A percentile compares a stretch with the other conserved stretches of the same genome.
phyloP scores from a whole-genome alignment of 2,113 vertebrate genomes.

The Cyprinodon variegatus region DNA sequence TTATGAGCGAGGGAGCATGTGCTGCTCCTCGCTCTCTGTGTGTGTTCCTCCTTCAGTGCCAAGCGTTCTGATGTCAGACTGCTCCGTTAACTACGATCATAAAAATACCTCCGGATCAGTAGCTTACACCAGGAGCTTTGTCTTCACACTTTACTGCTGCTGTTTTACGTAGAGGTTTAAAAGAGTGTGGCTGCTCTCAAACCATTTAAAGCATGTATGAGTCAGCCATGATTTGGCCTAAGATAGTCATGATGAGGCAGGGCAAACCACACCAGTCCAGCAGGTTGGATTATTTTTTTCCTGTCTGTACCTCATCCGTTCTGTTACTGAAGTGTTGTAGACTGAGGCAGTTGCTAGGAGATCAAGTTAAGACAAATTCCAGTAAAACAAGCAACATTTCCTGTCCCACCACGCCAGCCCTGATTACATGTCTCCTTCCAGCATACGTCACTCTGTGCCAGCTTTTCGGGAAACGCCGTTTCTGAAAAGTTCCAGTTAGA shows the following conservation, averaged over 20 bases:
- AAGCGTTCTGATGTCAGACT: slow-evolving; percentile 44
- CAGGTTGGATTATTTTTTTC: slow-evolving; percentile 18
- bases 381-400: neutral
- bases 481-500: too few relatives aligned
- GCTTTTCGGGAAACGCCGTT: too few relatives aligned
- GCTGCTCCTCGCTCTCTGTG: neutral
- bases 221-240: slow-evolving; percentile 43
- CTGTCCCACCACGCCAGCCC: too few relatives aligned
- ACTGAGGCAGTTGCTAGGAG: neutral
- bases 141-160: slow-evolving; percentile 31
- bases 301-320: slow-evolving; percentile 21
- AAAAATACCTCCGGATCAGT: slow-evolving; percentile 10
- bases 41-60: slow-evolving; percentile 29
- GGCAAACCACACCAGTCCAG: slow-evolving; percentile 14
- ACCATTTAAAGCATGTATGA: slow-evolving; percentile 48
- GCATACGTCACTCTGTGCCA: too few relatives aligned
- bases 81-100: slow-evolving; percentile 38
- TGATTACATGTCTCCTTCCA: too few relatives aligned
- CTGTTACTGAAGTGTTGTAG: slow-evolving; percentile 10
- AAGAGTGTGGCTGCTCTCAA: slow-evolving; percentile 11
- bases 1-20: neutral
- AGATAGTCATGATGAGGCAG: slow-evolving; percentile 6
- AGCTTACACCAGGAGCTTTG: slow-evolving; percentile 29
- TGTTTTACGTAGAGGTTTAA: neutral
- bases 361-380: too few relatives aligned